These are phyloP conservation scores for Bubo scandiacus DNA, from an alignment of 2,113 vertebrate genomes.

Conservation along the genomic window DNA sequence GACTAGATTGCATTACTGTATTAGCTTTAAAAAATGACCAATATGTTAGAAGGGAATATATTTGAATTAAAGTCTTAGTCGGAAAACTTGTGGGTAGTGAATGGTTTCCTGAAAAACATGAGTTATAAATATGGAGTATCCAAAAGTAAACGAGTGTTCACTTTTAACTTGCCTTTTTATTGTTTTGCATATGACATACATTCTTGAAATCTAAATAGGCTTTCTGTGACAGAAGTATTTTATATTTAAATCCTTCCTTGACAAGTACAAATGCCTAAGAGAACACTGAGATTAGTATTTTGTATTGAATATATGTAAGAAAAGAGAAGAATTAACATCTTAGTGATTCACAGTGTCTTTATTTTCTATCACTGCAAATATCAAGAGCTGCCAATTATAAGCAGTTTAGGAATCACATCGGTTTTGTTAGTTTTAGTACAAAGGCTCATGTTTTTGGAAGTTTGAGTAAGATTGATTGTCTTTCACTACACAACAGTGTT, in stretches of 20 bases:
- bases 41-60: background rate
- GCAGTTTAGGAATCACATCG: background rate
- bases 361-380: background rate
- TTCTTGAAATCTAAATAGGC: background rate
- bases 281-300: background rate
- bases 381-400: background rate
- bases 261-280: background rate
- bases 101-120: background rate
- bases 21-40: background rate
- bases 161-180: background rate
- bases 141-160: background rate
- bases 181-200: background rate
- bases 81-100: background rate
- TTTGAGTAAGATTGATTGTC: no score
- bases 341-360: background rate
- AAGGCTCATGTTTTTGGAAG: background rate
- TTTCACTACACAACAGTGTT: background rate
- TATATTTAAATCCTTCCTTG: background rate
- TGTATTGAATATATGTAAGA: background rate
- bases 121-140: background rate
- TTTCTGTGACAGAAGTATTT: background rate
- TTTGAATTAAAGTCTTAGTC: background rate
- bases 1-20: background rate
- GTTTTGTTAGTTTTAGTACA: background rate
- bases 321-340: background rate